A percentile compares a stretch with the other conserved stretches of the same genome.
Evolutionary conservation across 2,113 vertebrate genomes (phyloP).

Genomic region (Gymnobelideus leadbeateri): DNA sequence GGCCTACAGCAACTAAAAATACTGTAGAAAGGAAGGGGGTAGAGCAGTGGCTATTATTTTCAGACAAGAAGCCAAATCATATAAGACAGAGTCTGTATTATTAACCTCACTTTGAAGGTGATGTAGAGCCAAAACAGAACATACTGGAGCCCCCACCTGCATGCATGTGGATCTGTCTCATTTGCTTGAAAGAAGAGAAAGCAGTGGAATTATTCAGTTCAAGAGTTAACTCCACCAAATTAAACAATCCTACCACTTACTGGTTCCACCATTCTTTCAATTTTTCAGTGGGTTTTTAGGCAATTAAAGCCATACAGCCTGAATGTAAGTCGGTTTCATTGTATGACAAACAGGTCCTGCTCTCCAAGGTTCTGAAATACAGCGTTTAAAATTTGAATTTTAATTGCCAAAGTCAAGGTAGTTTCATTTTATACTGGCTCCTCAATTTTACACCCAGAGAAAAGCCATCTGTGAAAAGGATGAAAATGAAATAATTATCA

Average conservation of each 20-base stretch:
- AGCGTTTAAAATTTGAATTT: neutral
- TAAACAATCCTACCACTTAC: neutral
- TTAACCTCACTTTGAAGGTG: neutral
- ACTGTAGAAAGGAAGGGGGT: neutral
- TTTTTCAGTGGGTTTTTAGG: neutral
- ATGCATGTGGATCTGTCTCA: neutral
- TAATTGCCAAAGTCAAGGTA: conserved; percentile 63
- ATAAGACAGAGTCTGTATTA: neutral
- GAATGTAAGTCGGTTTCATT: rapidly evolving
- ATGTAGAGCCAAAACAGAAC: neutral
- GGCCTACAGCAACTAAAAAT: neutral
- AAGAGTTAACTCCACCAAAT: neutral
- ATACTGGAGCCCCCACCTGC: neutral
- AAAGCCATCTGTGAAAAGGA: conserved; percentile 68
- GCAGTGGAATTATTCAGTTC: neutral
- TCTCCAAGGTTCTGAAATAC: conserved; percentile 87
- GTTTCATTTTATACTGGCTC: conserved; percentile 65
- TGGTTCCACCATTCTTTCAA: neutral
- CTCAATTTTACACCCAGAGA: conserved; percentile 66
- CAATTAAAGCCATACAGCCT: neutral
- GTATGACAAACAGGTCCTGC: neutral
- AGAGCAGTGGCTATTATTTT: neutral
- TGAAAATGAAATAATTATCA: conserved; percentile 72
- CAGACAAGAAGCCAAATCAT: neutral
- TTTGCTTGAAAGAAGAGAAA: neutral